Evolutionary conservation across 2,888 invertebrate genomes (phyloP).

Genomic region (Strigamia crassipes): DNA sequence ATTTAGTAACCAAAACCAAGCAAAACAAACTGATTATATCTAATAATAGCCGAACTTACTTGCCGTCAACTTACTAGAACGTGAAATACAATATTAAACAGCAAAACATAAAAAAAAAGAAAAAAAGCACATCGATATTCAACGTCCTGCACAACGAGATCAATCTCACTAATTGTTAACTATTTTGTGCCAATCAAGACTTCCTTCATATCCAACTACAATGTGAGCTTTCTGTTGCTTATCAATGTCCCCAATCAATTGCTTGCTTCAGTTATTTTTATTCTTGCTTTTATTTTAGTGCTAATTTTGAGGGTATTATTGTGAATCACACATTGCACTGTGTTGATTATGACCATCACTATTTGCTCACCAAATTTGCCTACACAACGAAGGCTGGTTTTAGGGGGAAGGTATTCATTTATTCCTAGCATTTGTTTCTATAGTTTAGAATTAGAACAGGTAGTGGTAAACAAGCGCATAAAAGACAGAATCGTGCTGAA

Average conservation of each 20-base stretch:
- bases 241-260: background rate
- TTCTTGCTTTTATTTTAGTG: background rate
- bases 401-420: background rate
- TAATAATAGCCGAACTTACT: background rate
- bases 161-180: conserved; percentile 20
- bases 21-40: background rate
- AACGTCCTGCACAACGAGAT: conserved; percentile 30
- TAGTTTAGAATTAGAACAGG: too few relatives aligned
- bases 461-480: too few relatives aligned
- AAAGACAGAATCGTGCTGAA: too few relatives aligned
- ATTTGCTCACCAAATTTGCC: background rate
- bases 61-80: conserved; percentile 2
- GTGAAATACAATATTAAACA: background rate
- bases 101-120: background rate
- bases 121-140: conserved; percentile 14
- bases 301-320: background rate
- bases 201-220: conserved; percentile 20
- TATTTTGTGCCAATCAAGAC: conserved; percentile 27
- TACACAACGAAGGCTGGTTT: background rate
- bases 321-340: background rate
- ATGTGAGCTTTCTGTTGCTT: background rate
- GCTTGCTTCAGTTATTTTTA: background rate
- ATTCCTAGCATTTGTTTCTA: background rate
- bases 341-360: background rate
- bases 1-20: background rate